These are phyloP conservation scores for Hydroisotoma schaefferi DNA, from an alignment of 2,888 invertebrate genomes.

Conservation along the genomic window DNA sequence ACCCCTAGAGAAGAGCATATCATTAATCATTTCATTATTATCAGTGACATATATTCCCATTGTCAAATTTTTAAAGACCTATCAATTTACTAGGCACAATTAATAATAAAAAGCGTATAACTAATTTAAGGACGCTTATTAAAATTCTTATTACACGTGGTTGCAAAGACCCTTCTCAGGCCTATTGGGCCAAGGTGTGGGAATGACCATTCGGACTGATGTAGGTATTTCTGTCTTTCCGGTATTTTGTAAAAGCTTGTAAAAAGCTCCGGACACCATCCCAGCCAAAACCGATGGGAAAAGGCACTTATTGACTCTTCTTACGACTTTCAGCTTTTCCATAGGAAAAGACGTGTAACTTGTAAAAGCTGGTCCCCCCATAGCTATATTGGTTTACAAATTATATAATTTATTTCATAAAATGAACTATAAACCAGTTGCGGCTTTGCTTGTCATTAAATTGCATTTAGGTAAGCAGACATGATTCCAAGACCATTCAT, in stretches of 20 bases:
- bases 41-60: no score
- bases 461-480: no score
- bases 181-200: constrained; percentile 45
- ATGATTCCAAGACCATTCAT: no score
- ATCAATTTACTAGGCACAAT: no score
- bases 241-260: constrained; percentile 32
- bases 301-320: constrained; percentile 39
- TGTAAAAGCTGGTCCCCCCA: constrained; percentile 27
- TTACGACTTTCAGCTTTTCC: constrained; percentile 43
- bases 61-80: no score
- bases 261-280: constrained; percentile 38
- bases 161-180: constrained; percentile 36
- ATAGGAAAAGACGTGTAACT: constrained; percentile 39
- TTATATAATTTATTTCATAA: not conserved
- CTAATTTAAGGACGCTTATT: no score
- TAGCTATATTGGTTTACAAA: not conserved
- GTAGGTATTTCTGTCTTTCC: constrained; percentile 39
- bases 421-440: no score
- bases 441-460: no score
- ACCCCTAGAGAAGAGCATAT: constrained; percentile 35
- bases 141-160: constrained; percentile 45
- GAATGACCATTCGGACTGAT: constrained; percentile 41
- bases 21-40: no score
- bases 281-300: constrained; percentile 44
- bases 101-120: no score